These are phyloP conservation scores for Emydocephalus ijimae DNA, from an alignment of 2,113 vertebrate genomes.

Conservation along the genomic window DNA sequence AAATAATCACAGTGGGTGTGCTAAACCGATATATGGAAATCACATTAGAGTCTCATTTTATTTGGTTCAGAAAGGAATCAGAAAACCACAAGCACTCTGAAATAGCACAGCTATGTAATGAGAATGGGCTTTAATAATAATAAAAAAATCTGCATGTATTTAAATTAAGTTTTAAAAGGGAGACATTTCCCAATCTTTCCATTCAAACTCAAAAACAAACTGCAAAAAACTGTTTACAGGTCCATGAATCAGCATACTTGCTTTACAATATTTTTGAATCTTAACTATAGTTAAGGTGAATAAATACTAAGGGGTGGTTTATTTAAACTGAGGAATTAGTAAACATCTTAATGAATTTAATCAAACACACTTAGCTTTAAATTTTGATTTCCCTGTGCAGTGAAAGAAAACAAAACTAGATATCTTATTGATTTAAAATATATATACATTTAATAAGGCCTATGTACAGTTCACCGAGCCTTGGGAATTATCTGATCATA, in stretches of 20 bases:
- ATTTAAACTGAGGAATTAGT: not conserved
- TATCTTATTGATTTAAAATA: not conserved
- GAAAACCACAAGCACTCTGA: not conserved
- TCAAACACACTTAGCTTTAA: not conserved
- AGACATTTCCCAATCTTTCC: not conserved
- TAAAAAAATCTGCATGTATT: not conserved
- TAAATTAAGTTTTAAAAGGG: not conserved
- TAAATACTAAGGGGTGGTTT: not conserved
- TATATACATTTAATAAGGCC: not conserved
- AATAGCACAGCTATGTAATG: not conserved
- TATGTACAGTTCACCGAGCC: not conserved
- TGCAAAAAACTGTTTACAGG: not conserved
- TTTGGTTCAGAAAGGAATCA: not conserved
- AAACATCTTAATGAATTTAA: not conserved
- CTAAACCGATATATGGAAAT: not conserved
- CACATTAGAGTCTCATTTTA: not conserved
- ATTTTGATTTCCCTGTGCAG: not conserved
- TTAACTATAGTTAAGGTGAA: not conserved
- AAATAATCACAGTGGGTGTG: not conserved
- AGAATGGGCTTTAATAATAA: not conserved
- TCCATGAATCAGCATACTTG: not conserved
- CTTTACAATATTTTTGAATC: not conserved
- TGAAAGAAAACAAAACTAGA: not conserved
- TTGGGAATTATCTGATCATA: not conserved
- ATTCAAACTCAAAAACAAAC: not conserved